A percentile compares a stretch with the other conserved stretches of the same genome.
Evolutionary conservation across 2,888 invertebrate genomes (phyloP).

Genomic region (Myopa tessellatipennis): DNA sequence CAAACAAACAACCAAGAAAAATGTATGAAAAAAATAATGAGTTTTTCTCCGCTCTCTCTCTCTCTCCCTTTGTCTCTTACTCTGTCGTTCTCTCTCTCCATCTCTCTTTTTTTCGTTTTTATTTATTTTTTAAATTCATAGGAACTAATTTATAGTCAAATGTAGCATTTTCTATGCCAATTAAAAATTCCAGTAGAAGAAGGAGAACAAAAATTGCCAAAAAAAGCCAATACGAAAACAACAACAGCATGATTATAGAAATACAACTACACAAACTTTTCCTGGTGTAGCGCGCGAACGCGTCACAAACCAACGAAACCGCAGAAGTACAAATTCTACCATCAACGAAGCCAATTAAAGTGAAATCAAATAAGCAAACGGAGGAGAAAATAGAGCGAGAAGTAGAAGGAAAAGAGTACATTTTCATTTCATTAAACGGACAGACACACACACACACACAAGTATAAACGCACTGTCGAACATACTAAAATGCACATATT

Average conservation of each 20-base stretch:
- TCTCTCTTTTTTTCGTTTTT: no score
- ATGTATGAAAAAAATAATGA: no score
- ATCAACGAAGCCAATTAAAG: neutral
- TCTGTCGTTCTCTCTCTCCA: no score
- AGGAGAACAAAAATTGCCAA: constrained; percentile 24
- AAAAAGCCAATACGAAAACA: neutral
- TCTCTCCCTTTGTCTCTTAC: no score
- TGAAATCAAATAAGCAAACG: neutral
- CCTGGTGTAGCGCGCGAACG: neutral
- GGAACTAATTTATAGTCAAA: neutral
- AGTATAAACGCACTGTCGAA: no score
- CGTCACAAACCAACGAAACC: neutral
- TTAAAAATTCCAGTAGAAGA: neutral
- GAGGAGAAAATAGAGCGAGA: neutral
- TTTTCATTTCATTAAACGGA: no score
- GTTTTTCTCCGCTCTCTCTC: no score
- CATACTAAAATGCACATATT: no score
- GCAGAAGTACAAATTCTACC: neutral
- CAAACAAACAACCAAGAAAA: no score
- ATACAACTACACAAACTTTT: neutral
- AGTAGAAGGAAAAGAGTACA: no score
- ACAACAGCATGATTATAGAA: neutral
- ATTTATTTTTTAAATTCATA: no score
- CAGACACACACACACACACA: no score
- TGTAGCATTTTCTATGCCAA: neutral